Base-by-base conservation (phyloP, 2,113 vertebrate genomes). In the Aspiorhynchus laticeps region DNA sequence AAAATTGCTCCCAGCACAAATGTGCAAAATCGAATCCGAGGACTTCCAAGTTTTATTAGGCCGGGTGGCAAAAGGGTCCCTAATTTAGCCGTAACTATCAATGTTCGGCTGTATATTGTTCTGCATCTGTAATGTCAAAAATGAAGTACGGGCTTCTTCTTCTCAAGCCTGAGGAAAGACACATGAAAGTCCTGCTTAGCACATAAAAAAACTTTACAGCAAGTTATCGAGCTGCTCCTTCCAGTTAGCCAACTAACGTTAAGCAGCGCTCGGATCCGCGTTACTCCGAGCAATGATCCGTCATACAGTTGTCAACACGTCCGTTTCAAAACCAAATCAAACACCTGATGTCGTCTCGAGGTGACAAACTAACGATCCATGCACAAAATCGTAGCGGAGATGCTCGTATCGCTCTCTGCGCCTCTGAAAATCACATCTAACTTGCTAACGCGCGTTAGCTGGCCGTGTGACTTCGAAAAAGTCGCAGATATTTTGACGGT, bases 11-110 rank as follows among this genome's bases (percentile, higher is more conserved):
- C 63, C 69, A 83, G 78, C 86, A 63, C 51, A 75, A 36, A 81
- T 59, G 67, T 74, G 86, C 26, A 63, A 89, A 89, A 82, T 87
- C 78, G 73, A 89, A 65, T 73, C 83, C 83, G 86, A 74, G 83
- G 86, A 84, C 84, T 83, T 38, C 17, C 19, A 78, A 85, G 71
- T 88, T 84, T 74, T 73, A 38, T 74, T 79, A 87, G 89, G 89
- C 89, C 89, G 59, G 85, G 38, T 75, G 78, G 31, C 43, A 74
- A 85, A 73, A 63, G 33, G 59, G 85, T 87, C 71, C 86, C 43
- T 15, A 79, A 26, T 87, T 80, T n/a, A 43, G n/a, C 80, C n/a
- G 26, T 53, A 65, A 61, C 26, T 75, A 59, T 11, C 19, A 14
- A 41, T 28, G n/a, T 36, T 33, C 12, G 28, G 56, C 41, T 53